phyloP scores from a whole-genome alignment of 2,888 invertebrate species.

The Cosmorhoe ocellata region DNA sequence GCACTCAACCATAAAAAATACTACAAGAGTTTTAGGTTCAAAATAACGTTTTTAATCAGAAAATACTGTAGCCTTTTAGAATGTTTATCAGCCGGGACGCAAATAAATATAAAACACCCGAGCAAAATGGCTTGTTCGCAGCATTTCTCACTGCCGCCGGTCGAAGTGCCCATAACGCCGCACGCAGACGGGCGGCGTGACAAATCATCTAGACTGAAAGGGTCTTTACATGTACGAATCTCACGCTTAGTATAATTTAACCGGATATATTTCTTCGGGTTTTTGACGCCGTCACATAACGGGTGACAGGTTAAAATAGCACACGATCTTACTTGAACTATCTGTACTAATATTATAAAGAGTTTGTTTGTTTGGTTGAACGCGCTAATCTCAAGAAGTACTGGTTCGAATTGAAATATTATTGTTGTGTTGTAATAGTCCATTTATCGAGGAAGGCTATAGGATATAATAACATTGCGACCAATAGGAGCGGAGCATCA shows the following conservation, averaged over 20 bases:
- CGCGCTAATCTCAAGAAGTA: too few species aligned
- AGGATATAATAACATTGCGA: too few species aligned
- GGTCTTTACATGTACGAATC: constrained; percentile 16
- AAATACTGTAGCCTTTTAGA: too few species aligned
- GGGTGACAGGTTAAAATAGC: too few species aligned
- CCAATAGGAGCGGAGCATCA: too few species aligned
- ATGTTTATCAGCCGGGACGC: not conserved
- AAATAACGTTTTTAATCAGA: not conserved
- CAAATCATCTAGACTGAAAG: constrained; percentile 23
- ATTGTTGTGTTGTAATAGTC: too few species aligned
- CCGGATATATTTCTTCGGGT: not conserved
- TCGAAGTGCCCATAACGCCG: constrained; percentile 27
- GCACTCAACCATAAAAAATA: not conserved
- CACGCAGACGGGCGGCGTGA: constrained; percentile 23
- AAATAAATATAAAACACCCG: constrained; percentile 18
- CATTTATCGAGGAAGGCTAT: too few species aligned
- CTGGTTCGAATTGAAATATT: too few species aligned
- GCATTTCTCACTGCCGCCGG: constrained; percentile 24
- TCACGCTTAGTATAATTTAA: constrained; percentile 14
- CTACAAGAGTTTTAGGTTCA: not conserved
- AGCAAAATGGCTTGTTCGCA: constrained; percentile 24
- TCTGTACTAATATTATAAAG: too few species aligned
- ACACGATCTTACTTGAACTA: too few species aligned
- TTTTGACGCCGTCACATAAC: too few species aligned
- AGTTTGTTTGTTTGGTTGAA: too few species aligned